Base-by-base conservation (phyloP, 2,113 vertebrate species). In the Saccopteryx bilineata region DNA sequence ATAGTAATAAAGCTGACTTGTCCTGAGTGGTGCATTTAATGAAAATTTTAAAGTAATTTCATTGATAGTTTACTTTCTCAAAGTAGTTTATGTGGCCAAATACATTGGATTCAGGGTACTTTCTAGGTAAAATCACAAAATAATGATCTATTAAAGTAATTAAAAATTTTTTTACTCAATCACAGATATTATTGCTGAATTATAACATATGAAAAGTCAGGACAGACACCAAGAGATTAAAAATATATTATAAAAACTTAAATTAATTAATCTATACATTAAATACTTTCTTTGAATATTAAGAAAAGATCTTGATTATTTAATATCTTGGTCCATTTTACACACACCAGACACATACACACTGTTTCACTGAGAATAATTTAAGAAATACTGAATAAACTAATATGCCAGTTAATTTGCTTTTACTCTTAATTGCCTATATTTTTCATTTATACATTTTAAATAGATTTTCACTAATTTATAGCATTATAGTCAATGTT, bases 41-140 rank as follows among this genome's bases (percentile, higher is more conserved):
- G n/a, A 71, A 56, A 65, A 76, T 91, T 96, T 96, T 97, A 95
- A 74, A 97, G 71, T 68, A 97, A 93, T 86, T 83, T 86, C 96
- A 95, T 3, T 48, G 39, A 93, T 80, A 56, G 52, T n/a, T 94
- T 90, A 69, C 75, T 92, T 93, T 96, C 58, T 95, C 31, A 81
- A 74, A 58, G 52, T 84, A 87, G 80, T 85, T 76, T 26, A 87
- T 21, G 17, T n/a, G 54, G 65, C 50, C 86, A 93, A 86, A 33
- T 4, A 39, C 46, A 14, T 19, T 28, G 2, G 26, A 19, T 19
- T 39, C 71, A 80, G n/a, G 23, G 24, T 72, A 33, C 26, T 75
- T 4, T 63, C 65, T 54, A 13, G 7, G 14, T 56, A 71, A 80
- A 23, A 60, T 6, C 50, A 91, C 7, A 90, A 91, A 94, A 90